phyloP scores from a whole-genome alignment of 2,888 invertebrate genomes.

The Podotricha telesiphe region DNA sequence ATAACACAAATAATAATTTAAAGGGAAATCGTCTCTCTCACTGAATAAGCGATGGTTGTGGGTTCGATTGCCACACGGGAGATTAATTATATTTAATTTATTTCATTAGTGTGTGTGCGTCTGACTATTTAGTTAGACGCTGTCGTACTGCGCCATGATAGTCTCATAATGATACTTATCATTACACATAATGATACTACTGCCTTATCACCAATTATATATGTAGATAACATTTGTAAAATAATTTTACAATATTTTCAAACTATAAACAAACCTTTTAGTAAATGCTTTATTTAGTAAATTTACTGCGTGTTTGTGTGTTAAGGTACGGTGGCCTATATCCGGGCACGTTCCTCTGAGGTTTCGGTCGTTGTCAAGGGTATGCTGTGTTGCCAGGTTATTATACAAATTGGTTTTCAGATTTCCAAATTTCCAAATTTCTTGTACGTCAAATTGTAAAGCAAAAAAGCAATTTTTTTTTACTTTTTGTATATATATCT shows the following conservation, averaged over 20 bases:
- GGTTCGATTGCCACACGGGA: too few relatives aligned
- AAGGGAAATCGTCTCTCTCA: too few relatives aligned
- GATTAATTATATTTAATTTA: too few relatives aligned
- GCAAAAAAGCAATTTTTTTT: background rate
- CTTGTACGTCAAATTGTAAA: background rate
- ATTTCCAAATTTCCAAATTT: background rate
- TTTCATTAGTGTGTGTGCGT: too few relatives aligned
- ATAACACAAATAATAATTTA: background rate
- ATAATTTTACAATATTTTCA: conserved; percentile 4
- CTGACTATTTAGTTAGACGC: too few relatives aligned
- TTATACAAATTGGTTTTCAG: background rate
- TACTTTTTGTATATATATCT: background rate
- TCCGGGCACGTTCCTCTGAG: conserved; percentile 49
- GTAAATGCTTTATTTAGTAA: conserved; percentile 10
- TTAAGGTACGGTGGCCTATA: conserved; percentile 41
- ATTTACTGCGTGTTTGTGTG: conserved; percentile 27
- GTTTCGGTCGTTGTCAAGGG: conserved; percentile 54
- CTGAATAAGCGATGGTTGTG: too few relatives aligned
- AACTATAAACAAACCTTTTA: conserved; percentile 9
- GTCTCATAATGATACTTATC: too few relatives aligned
- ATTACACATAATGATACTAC: too few relatives aligned
- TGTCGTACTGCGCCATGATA: too few relatives aligned
- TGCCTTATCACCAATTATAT: too few relatives aligned
- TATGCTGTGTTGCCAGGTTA: conserved; percentile 36
- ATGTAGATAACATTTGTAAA: background rate